phyloP scores from a whole-genome alignment of 30 jellyfish, hydroid and myxozoan species.

The Hydractinia echinata region DNA sequence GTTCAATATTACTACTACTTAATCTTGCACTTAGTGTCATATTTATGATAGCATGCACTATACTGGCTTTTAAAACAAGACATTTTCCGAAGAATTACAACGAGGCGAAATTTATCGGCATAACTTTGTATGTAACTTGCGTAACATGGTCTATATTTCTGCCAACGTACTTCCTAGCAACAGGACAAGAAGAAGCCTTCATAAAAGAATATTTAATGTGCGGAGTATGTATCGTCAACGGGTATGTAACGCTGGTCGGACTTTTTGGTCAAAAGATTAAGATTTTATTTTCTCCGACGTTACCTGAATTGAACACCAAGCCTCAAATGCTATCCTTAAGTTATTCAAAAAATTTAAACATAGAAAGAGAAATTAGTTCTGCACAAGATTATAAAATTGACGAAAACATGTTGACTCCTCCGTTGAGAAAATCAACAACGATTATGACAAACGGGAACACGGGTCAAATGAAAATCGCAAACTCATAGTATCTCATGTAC shows the following conservation, averaged over 20 bases:
- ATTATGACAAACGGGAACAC: constrained; percentile 1
- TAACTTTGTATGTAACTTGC: constrained; percentile 73
- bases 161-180: constrained; percentile 38
- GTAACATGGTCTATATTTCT: constrained; percentile 67
- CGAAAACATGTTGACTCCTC: neutral
- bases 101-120: constrained; percentile 77
- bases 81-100: constrained; percentile 83
- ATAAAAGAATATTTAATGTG: constrained; percentile 42
- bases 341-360: neutral
- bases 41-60: constrained; percentile 68
- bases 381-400: neutral
- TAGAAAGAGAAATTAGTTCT: neutral
- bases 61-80: constrained; percentile 68
- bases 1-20: constrained; percentile 44
- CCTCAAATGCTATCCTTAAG: constrained; percentile 7
- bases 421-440: neutral
- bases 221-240: constrained; percentile 43
- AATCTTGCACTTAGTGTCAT: constrained; percentile 50
- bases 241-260: constrained; percentile 63
- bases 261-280: constrained; percentile 67
- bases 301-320: neutral
- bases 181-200: constrained; percentile 27
- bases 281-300: neutral
- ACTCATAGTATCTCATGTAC: too few species aligned
- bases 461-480: neutral